Percentiles rank a stretch among this genome's conserved stretches.
These are phyloP conservation scores for Cyclophora albipunctata DNA, from an alignment of 2,888 invertebrate species.

Conservation along the genomic window DNA sequence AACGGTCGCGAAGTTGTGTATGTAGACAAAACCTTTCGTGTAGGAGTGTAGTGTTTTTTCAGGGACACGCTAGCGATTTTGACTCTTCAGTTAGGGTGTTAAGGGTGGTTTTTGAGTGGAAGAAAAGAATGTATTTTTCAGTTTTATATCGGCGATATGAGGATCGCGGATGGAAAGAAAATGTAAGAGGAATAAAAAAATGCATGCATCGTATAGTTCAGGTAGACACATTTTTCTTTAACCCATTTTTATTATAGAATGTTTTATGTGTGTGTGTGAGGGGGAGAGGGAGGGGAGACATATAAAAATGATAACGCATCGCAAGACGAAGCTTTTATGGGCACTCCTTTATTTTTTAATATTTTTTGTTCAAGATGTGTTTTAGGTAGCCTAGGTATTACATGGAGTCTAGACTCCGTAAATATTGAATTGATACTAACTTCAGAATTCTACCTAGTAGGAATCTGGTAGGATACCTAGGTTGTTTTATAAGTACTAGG, in stretches of 20 bases:
- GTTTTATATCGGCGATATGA: conserved; percentile 76
- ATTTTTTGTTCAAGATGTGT: conserved; percentile 62
- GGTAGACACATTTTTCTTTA: conserved; percentile 76
- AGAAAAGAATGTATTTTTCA: conserved; percentile 67
- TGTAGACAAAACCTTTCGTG: conserved; percentile 49
- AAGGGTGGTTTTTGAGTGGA: conserved; percentile 35
- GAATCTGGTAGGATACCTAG: too few species aligned
- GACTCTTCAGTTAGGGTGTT: conserved; percentile 15
- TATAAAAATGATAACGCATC: conserved; percentile 77
- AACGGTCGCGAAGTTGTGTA: conserved; percentile 47
- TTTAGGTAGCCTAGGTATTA: conserved; percentile 12
- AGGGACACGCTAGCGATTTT: conserved; percentile 23
- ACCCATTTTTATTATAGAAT: conserved; percentile 63
- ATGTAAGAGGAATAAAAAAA: conserved; percentile 70
- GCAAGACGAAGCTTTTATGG: conserved; percentile 74
- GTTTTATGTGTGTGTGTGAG: conserved; percentile 51
- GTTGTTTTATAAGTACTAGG: too few species aligned
- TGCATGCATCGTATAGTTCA: conserved; percentile 72
- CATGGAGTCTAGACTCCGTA: conserved; percentile 15
- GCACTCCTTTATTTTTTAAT: conserved; percentile 73
- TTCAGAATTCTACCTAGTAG: too few species aligned
- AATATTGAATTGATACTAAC: conserved; percentile 26
- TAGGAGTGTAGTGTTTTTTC: conserved; percentile 63
- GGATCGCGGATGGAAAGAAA: conserved; percentile 75
- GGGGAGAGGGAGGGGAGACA: conserved; percentile 52